Evolutionary conservation across 2,797 vertebrate species (phyloP).

Genomic region (Holocentrus rufus): DNA sequence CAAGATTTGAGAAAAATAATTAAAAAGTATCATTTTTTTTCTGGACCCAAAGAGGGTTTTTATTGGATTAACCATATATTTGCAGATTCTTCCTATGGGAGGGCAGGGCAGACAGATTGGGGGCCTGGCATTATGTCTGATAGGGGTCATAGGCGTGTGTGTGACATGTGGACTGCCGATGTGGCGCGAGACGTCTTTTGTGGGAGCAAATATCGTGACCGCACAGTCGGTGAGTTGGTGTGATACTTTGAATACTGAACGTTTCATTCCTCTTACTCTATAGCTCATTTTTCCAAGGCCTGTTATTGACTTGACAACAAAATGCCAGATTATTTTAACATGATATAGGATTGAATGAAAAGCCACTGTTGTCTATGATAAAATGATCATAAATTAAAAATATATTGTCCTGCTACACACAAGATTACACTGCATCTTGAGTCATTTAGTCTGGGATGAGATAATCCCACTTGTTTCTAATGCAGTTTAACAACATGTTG

Average conservation of each 20-base stretch:
- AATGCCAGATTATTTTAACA: neutral
- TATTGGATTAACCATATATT: neutral
- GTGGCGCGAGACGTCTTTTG: slow-evolving; percentile 60
- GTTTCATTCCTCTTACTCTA: no score
- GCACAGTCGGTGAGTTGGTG: slow-evolving; percentile 51
- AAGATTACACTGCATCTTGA: no score
- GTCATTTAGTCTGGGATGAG: no score
- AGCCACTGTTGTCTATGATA: no score
- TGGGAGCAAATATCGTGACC: slow-evolving; percentile 59
- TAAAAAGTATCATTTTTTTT: neutral
- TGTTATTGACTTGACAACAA: neutral
- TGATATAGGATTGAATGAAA: no score
- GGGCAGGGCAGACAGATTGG: slow-evolving; percentile 35
- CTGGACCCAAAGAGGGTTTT: slow-evolving; percentile 1
- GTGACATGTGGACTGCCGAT: slow-evolving; percentile 55
- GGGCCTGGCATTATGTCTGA: slow-evolving; percentile 37
- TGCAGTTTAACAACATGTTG: no score
- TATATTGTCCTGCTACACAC: no score
- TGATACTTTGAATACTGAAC: neutral
- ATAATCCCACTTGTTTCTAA: no score
- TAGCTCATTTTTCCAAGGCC: no score
- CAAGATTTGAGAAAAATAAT: neutral
- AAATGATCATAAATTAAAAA: neutral
- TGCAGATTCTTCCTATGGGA: slow-evolving; percentile 31
- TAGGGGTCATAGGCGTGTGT: slow-evolving; percentile 52